Base-by-base conservation (phyloP, 2,113 vertebrate genomes). In the Prunella fulvescens region DNA sequence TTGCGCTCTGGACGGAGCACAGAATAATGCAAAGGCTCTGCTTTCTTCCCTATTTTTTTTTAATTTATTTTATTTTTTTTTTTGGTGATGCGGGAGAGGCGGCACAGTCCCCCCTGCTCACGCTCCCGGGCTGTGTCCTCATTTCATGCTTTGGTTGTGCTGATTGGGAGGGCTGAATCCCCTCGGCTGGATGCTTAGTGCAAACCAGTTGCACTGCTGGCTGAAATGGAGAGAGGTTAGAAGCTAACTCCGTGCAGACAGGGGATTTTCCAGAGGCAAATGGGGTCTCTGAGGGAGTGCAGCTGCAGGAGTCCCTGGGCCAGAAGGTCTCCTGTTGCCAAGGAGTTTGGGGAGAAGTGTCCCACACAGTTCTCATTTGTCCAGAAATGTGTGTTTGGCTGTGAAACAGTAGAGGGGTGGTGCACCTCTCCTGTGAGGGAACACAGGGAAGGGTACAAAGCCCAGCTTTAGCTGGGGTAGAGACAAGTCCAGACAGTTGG, bases 81-180 rank as follows among this genome's bases (percentile, higher is more conserved):
- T 90, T 77, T 42, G 1, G 62, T 39, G 81, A 48, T 87, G 71
- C 1, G 0, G 88, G 67, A 88, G 95, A 70, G 96, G 93, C 53
- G 6, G 25, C 44, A 5, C 13, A 6, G 89, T 94, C 86, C 89
- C 90, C 87, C 81, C 84, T 82, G 93, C 93, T 94, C 14, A 4
- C 62, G 79, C 81, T 91, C 81, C 92, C n/a, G 1, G 92, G 95
- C 92, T 47, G 48, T 97, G 97, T 97, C 96, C 97, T 98, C 98
- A 98, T 98, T 98, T 98, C 98, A 98, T 98, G 98, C 97, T 98
- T 97, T 96, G 39, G 96, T 93, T 94, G 96, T 97, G 97, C 97
- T 97, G 97, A 98, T 97, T 97, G 97, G 96, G 95, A 97, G 91
- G 82, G 85, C 97, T 96, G 97, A 97, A 98, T 98, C 96, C 96